A percentile compares a stretch with the other conserved stretches of the same genome.
phyloP scores from a whole-genome alignment of 1,140 invertebrate genomes.

The Scaptomyza hsui region DNA sequence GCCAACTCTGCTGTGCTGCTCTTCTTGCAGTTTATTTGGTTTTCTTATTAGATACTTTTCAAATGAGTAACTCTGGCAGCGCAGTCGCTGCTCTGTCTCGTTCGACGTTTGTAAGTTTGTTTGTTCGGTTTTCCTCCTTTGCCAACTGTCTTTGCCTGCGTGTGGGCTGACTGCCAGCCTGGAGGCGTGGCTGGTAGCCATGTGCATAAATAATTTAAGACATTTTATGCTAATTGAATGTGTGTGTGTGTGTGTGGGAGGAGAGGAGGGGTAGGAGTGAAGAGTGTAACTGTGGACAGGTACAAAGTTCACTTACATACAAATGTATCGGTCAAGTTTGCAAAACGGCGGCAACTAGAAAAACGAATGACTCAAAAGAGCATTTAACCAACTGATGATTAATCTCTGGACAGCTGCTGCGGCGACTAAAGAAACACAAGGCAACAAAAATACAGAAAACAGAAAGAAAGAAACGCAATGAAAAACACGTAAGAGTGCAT shows the following conservation, averaged over 20 bases:
- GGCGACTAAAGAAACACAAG: conserved; percentile 13
- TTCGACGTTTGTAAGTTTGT: not conserved
- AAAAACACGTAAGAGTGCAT: not conserved
- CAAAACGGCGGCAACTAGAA: conserved; percentile 19
- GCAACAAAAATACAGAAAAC: not conserved
- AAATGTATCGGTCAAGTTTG: conserved; percentile 24
- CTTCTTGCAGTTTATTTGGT: conserved; percentile 57
- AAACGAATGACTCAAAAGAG: conserved; percentile 45
- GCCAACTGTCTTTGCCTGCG: conserved; percentile 35
- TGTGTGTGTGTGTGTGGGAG: not conserved
- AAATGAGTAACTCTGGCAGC: conserved; percentile 47
- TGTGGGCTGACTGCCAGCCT: conserved; percentile 12
- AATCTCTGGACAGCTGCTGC: conserved; percentile 35
- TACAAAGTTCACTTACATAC: conserved; percentile 35
- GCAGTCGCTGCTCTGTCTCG: conserved; percentile 5
- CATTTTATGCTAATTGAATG: conserved; percentile 27
- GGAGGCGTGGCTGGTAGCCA: conserved; percentile 43
- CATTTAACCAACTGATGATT: conserved; percentile 44
- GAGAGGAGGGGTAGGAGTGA: too few species aligned
- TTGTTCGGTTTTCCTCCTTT: conserved; percentile 25
- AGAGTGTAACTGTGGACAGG: conserved; percentile 3
- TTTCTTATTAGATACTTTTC: conserved; percentile 72
- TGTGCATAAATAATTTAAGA: conserved; percentile 47
- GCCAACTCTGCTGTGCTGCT: not conserved
- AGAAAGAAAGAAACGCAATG: conserved; percentile 4